A percentile compares a stretch with the other conserved stretches of the same genome.
phyloP scores from a whole-genome alignment of 2,113 vertebrate genomes.

The Rana temporaria region DNA sequence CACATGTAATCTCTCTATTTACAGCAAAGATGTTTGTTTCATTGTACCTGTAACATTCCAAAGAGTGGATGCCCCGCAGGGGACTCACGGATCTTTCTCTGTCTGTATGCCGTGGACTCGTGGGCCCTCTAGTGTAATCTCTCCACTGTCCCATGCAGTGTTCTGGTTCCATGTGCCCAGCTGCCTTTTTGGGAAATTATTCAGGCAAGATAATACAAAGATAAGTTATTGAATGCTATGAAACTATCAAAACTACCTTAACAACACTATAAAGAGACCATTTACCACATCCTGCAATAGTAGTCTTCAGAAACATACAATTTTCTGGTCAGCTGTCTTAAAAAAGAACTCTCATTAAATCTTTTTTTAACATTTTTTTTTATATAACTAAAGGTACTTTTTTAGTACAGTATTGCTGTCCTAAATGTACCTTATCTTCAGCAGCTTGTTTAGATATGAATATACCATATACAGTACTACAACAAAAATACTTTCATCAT shows the following conservation, averaged over 20 bases:
- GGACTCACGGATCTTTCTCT: conserved; percentile 30
- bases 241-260: neutral
- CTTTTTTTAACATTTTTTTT: no score
- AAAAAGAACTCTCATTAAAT: no score
- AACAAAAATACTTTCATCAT: no score
- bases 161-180: conserved; percentile 4
- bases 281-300: no score
- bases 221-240: neutral
- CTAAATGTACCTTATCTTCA: no score
- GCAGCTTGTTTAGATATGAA: no score
- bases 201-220: neutral
- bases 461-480: no score
- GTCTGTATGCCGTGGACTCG: neutral
- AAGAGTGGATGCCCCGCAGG: conserved; percentile 9
- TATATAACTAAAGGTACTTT: no score
- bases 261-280: neutral
- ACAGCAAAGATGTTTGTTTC: neutral
- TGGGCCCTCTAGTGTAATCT: neutral
- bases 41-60: conserved; percentile 34
- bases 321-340: no score
- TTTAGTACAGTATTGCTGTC: no score
- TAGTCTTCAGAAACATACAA: no score
- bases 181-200: neutral
- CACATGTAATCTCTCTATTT: neutral
- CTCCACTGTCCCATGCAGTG: neutral